phyloP scores from a whole-genome alignment of 1,140 invertebrate species.

The Neuroterus valhalla region DNA sequence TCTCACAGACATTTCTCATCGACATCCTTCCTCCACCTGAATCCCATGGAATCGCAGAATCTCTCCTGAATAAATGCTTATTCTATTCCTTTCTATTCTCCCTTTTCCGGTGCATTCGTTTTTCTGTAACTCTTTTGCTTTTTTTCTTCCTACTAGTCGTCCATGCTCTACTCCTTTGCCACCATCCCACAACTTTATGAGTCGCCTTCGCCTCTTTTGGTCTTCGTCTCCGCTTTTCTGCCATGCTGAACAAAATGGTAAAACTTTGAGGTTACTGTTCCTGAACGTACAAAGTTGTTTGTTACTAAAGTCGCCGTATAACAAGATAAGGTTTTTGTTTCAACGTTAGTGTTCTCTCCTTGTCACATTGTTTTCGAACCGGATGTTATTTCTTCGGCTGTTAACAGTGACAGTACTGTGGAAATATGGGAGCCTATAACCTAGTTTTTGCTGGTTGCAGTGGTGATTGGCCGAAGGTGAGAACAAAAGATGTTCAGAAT shows the following conservation, averaged over 20 bases:
- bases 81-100: not conserved
- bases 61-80: not conserved
- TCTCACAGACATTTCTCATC: constrained; percentile 8
- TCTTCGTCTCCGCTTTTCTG: constrained; percentile 11
- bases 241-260: constrained; percentile 60
- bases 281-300: constrained; percentile 8
- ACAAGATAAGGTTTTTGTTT: constrained; percentile 7
- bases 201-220: constrained; percentile 29
- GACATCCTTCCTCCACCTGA: constrained; percentile 49
- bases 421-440: constrained; percentile 57
- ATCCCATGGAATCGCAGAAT: constrained; percentile 5
- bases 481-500: no score
- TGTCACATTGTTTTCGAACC: not conserved
- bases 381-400: constrained; percentile 42
- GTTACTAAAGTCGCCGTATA: constrained; percentile 7
- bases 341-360: not conserved
- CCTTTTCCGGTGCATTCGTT: not conserved
- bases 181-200: constrained; percentile 15
- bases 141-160: not conserved
- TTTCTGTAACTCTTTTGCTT: constrained; percentile 4
- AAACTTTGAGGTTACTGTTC: constrained; percentile 60
- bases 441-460: constrained; percentile 15
- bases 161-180: not conserved
- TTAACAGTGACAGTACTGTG: constrained; percentile 48
- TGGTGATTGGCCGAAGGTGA: no score